These are phyloP conservation scores for Periparus ater DNA, from an alignment of 2,797 vertebrate species.

Conservation along the genomic window DNA sequence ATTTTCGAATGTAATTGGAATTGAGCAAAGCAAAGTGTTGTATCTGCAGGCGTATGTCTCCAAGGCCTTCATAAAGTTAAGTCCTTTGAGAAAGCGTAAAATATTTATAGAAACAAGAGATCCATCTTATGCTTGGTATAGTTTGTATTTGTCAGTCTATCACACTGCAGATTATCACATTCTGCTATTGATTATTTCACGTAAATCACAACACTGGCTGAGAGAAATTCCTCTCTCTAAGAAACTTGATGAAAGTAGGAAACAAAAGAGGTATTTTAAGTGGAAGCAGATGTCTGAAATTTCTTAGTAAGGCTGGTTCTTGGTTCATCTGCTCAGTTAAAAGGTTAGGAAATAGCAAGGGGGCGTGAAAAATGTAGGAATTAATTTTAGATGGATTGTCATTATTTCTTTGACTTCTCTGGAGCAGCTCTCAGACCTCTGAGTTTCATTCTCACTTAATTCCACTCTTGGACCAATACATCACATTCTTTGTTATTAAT, in stretches of 20 bases:
- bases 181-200: background rate
- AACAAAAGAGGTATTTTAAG: conserved; percentile 16
- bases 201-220: background rate
- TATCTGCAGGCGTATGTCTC: background rate
- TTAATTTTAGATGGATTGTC: conserved; percentile 12
- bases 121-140: background rate
- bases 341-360: conserved; percentile 1
- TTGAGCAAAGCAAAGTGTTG: background rate
- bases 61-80: background rate
- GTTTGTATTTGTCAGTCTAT: background rate
- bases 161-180: background rate
- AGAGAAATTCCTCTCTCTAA: background rate
- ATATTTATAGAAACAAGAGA: conserved; percentile 9
- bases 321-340: background rate
- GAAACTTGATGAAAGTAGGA: conserved; percentile 16
- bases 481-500: background rate
- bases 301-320: background rate
- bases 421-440: background rate
- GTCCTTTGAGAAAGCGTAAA: background rate
- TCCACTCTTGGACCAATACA: background rate
- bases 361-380: background rate
- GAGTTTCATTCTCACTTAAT: background rate
- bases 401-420: background rate
- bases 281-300: conserved; percentile 42
- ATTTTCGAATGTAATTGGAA: background rate